These are phyloP conservation scores for Apantesis nais DNA, from an alignment of 2,888 invertebrate genomes.

Conservation along the genomic window DNA sequence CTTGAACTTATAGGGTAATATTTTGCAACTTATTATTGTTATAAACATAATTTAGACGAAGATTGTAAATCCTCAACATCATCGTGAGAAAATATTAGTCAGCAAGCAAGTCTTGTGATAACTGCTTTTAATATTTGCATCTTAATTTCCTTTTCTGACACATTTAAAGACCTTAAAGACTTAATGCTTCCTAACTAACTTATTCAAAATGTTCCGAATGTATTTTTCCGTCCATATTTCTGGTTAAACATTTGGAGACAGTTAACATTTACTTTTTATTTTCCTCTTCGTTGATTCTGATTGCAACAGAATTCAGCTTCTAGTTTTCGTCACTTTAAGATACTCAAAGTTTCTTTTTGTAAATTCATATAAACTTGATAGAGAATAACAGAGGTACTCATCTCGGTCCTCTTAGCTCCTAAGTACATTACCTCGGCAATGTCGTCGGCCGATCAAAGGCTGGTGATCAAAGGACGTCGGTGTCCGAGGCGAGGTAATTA, in stretches of 20 bases:
- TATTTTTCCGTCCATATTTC: too few species aligned
- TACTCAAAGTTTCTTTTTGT: too few species aligned
- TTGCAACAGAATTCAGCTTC: not conserved
- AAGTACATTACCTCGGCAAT: slow-evolving; percentile 37
- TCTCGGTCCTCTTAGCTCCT: slow-evolving; percentile 44
- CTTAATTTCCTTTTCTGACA: not conserved
- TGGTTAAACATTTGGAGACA: too few species aligned
- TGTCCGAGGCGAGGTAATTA: slow-evolving; percentile 75
- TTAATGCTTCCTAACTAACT: too few species aligned
- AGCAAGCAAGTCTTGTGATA: not conserved
- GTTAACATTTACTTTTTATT: not conserved
- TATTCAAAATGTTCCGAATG: too few species aligned
- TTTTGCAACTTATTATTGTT: not conserved
- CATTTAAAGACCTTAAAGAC: not conserved
- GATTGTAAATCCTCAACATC: not conserved
- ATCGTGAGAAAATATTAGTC: not conserved
- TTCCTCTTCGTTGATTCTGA: not conserved
- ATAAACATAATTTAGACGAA: not conserved
- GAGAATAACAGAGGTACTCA: not conserved
- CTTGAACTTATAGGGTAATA: not conserved
- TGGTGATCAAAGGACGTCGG: slow-evolving; percentile 73
- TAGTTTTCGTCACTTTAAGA: not conserved
- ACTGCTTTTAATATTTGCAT: not conserved
- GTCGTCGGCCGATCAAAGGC: slow-evolving; percentile 72
- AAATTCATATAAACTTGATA: not conserved